Evolutionary conservation across 2,888 invertebrate genomes (phyloP).

Genomic region (Leucophenga maculata): DNA sequence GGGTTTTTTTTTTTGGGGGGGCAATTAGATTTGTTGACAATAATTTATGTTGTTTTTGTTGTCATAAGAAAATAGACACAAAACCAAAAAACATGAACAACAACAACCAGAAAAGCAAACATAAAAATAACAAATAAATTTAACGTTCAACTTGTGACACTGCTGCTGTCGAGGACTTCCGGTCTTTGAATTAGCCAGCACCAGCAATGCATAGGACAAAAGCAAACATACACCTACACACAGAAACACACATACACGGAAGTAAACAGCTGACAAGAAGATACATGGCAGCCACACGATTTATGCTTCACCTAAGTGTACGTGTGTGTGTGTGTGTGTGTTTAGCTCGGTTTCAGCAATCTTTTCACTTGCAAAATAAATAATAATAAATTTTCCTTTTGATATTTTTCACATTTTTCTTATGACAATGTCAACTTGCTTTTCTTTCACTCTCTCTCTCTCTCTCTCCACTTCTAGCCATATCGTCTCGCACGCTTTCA

Average conservation of each 20-base stretch:
- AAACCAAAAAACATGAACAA: constrained; percentile 10
- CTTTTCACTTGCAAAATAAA: constrained; percentile 44
- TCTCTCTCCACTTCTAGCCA: not conserved
- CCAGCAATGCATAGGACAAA: constrained; percentile 34
- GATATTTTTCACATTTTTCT: constrained; percentile 46
- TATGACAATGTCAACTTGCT: constrained; percentile 51
- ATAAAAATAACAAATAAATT: constrained; percentile 50
- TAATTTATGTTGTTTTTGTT: not conserved
- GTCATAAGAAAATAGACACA: too few species aligned
- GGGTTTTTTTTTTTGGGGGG: not conserved
- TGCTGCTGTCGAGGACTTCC: constrained; percentile 49
- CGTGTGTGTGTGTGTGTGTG: not conserved
- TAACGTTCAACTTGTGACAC: constrained; percentile 57
- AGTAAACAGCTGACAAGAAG: constrained; percentile 5
- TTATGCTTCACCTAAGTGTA: constrained; percentile 43
- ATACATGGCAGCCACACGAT: constrained; percentile 32
- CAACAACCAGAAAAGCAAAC: constrained; percentile 28
- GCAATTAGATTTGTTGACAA: not conserved
- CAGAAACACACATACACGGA: constrained; percentile 24
- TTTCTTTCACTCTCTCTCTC: constrained; percentile 24
- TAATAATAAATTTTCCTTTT: constrained; percentile 50
- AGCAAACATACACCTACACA: constrained; percentile 36
- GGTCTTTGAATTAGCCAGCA: constrained; percentile 49
- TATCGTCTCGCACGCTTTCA: not conserved
- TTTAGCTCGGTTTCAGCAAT: not conserved